Percentiles rank a stretch among this genome's conserved stretches.
Evolutionary conservation across 2,113 vertebrate species (phyloP).

Genomic region (Microtus montanus): DNA sequence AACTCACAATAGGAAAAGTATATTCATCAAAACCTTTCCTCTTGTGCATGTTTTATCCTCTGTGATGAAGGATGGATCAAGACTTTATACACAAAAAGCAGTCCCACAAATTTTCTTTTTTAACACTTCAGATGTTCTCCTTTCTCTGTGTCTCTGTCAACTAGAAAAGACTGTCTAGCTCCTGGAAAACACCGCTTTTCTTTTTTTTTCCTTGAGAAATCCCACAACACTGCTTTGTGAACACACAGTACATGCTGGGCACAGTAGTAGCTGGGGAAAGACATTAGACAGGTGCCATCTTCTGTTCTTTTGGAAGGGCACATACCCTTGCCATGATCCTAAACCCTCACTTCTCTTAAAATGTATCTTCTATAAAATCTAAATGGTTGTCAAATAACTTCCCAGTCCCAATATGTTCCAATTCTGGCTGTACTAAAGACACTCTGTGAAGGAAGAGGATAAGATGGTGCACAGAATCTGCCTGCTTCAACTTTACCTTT

Average conservation of each 20-base stretch:
- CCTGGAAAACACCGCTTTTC: fast-evolving
- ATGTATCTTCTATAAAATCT: background rate
- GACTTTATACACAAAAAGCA: background rate
- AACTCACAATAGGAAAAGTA: background rate
- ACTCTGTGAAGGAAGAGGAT: background rate
- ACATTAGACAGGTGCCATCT: fast-evolving
- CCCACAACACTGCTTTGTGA: background rate
- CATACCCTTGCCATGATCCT: background rate
- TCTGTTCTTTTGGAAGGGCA: background rate
- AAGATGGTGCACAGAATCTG: background rate
- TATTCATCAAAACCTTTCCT: background rate
- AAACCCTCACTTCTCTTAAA: background rate
- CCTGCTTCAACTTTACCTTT: background rate
- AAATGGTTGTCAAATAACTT: background rate
- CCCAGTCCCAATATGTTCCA: background rate
- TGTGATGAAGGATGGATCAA: background rate
- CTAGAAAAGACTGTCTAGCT: background rate
- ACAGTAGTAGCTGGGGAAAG: background rate
- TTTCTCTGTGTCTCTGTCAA: background rate
- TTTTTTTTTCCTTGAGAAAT: background rate
- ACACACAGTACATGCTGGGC: fast-evolving
- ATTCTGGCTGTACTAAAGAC: conserved; percentile 3
- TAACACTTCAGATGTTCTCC: background rate
- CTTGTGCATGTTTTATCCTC: background rate
- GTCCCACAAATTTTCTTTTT: conserved; percentile 4